Base-by-base conservation (phyloP, 2,113 vertebrate genomes). In the Recurvirostra avosetta region DNA sequence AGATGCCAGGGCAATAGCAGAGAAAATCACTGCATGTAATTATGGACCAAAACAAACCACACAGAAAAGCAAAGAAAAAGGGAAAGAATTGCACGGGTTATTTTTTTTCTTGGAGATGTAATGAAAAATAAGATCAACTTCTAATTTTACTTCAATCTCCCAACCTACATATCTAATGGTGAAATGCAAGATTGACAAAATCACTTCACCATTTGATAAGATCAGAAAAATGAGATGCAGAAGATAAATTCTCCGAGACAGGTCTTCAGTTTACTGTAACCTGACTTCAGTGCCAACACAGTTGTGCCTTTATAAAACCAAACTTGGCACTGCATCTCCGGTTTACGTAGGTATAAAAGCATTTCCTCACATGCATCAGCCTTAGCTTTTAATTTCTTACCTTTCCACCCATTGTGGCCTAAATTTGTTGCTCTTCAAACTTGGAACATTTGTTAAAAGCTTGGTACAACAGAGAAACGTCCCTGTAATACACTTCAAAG, bases 11-110 rank as follows among this genome's bases (percentile, higher is more conserved):
- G 66, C 75, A 95, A 88, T 26, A 93, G 56, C 86, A 94, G 34
- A 75, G 52, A 95, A 87, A 94, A 88, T 68, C 86, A 94, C 80
- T 53, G 40, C 62, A 68, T 61, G 27, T 62, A 94, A 92, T 97
- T 92, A 92, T 10, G 41, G 94, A 86, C 89, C 81, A 96, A 63
- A 92, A 91, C 41, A 95, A 93, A 94, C 50, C 86, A 94, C 88
- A 73, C 23, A 92, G 38, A 91, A 92, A 94, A 65, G 67, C 30
- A 65, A 80, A 73, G 32, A 30, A 86, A 83, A 63, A 81, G 26
- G 88, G 27, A 80, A 88, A 83, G 49, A 88, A 92, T 12, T 84
- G 16, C 47, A 88, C 5, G 12, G 21, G 29, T 66, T 67, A 29
- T 20, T 94, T 79, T 86, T 62, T 81, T 43, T 22, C 62, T 50